These are phyloP conservation scores for Lordiphosa andalusiaca DNA, from an alignment of 2,888 invertebrate species.

Conservation along the genomic window DNA sequence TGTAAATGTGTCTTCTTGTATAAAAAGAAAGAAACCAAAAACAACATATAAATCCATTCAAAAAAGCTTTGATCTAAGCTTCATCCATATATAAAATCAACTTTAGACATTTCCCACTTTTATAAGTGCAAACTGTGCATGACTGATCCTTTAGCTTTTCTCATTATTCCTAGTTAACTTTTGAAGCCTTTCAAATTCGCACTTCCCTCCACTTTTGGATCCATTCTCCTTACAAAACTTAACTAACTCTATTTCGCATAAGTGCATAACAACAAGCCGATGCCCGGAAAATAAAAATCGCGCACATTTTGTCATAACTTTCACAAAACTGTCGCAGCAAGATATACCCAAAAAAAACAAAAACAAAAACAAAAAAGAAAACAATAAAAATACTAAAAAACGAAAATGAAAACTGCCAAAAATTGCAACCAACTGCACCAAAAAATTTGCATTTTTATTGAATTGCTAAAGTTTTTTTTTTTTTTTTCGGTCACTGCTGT, in stretches of 20 bases:
- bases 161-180: too few relatives aligned
- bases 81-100: too few relatives aligned
- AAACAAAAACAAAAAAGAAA: conserved; percentile 21
- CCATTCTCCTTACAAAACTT: not conserved
- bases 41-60: too few relatives aligned
- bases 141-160: too few relatives aligned
- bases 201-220: too few relatives aligned
- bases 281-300: conserved; percentile 28
- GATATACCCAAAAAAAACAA: too few relatives aligned
- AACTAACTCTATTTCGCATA: conserved; percentile 1
- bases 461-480: conserved; percentile 66
- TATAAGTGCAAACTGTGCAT: too few relatives aligned
- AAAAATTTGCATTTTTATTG: conserved; percentile 72
- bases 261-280: conserved; percentile 5
- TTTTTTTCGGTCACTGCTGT: conserved; percentile 53
- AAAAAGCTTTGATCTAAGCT: too few relatives aligned
- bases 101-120: too few relatives aligned
- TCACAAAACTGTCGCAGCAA: conserved; percentile 41
- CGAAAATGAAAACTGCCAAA: conserved; percentile 48
- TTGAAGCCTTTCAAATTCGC: too few relatives aligned
- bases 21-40: too few relatives aligned
- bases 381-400: conserved; percentile 30
- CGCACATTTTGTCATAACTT: conserved; percentile 47
- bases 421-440: conserved; percentile 50
- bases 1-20: too few relatives aligned